phyloP scores from a whole-genome alignment of 35 echinoderm and acorn worm genomes.

The Heliocidaris tuberculata region DNA sequence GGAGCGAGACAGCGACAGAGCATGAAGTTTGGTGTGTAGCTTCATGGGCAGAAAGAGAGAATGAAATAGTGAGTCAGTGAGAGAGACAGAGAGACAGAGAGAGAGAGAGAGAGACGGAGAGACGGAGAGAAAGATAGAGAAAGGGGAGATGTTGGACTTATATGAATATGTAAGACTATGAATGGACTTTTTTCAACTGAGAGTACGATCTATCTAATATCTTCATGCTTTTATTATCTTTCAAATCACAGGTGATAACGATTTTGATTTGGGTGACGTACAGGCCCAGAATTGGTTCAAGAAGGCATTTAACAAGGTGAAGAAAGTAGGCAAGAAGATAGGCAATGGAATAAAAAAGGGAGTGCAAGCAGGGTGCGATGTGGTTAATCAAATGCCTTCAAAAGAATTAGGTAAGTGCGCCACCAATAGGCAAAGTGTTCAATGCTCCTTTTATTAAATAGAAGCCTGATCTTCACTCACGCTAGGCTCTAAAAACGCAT shows the following conservation, averaged over 20 bases:
- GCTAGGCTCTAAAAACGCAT: too few species aligned
- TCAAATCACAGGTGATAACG: neutral
- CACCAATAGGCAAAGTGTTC: neutral
- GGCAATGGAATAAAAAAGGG: neutral
- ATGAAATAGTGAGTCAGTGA: neutral
- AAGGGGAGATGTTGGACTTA: neutral
- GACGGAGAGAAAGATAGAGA: too few species aligned
- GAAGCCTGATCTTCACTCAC: too few species aligned
- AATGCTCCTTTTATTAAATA: too few species aligned
- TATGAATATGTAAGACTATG: neutral
- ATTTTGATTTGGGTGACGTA: neutral
- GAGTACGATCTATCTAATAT: too few species aligned
- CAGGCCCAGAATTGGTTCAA: neutral
- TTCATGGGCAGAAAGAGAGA: too few species aligned
- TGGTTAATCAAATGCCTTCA: neutral
- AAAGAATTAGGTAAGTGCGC: neutral
- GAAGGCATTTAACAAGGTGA: neutral
- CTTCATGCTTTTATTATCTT: too few species aligned
- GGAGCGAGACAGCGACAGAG: neutral
- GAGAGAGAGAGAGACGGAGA: too few species aligned
- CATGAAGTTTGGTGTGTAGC: too few species aligned
- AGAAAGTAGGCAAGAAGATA: neutral
- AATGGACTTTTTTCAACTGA: neutral
- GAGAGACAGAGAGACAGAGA: too few species aligned
- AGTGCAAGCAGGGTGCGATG: neutral